Evolutionary conservation across 1,140 invertebrate genomes (phyloP).

Genomic region (Cheumatopsyche charites): DNA sequence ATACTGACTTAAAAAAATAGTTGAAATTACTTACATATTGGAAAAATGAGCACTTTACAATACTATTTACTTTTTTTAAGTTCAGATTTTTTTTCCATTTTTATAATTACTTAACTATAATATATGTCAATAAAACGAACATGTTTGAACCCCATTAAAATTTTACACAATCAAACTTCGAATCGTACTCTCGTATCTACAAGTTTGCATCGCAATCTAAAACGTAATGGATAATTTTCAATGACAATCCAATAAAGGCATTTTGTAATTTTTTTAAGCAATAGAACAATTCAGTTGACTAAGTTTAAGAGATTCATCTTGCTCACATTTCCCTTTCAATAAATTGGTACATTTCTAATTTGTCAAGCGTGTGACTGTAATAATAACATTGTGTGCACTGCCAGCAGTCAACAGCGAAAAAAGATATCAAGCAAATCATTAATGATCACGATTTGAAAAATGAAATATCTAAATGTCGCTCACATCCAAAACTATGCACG

Average conservation of each 20-base stretch:
- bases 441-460: no score
- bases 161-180: background rate
- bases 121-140: conserved; percentile 1
- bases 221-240: background rate
- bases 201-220: background rate
- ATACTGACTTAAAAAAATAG: conserved; percentile 27
- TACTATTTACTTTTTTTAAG: conserved; percentile 15
- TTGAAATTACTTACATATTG: conserved; percentile 24
- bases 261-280: conserved; percentile 1
- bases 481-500: no score
- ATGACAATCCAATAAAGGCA: conserved; percentile 13
- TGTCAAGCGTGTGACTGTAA: background rate
- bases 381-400: background rate
- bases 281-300: conserved; percentile 6
- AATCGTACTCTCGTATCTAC: background rate
- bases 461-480: no score
- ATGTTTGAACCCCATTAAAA: background rate
- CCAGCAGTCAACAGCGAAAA: conserved; percentile 10
- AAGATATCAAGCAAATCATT: no score
- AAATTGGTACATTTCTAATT: background rate
- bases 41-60: conserved; percentile 34
- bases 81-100: background rate
- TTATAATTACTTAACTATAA: background rate
- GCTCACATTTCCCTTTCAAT: background rate
- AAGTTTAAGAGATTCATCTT: conserved; percentile 10